These are phyloP conservation scores for Mechanitis mazaeus DNA, from an alignment of 2,888 invertebrate genomes.

Conservation along the genomic window DNA sequence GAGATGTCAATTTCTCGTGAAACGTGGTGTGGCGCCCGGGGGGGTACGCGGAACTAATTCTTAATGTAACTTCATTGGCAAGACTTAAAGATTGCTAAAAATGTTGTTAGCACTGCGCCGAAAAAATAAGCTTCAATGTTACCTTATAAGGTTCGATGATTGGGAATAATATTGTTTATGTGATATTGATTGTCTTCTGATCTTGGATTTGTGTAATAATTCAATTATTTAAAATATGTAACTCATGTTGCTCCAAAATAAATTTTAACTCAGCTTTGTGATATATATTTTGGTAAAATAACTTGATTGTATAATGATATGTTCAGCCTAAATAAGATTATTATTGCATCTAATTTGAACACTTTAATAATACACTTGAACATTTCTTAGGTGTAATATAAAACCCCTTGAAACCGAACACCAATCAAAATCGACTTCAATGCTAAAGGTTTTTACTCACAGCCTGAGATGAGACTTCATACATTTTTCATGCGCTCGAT, in stretches of 20 bases:
- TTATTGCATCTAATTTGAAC: too few relatives aligned
- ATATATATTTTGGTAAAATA: too few relatives aligned
- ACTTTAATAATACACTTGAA: slow-evolving; percentile 14
- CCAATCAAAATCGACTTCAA: slow-evolving; percentile 65
- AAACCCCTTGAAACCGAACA: slow-evolving; percentile 54
- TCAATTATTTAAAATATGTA: too few relatives aligned
- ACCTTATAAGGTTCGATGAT: too few relatives aligned
- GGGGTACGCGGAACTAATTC: slow-evolving; percentile 40
- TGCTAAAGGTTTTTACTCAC: slow-evolving; percentile 55
- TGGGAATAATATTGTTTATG: too few relatives aligned
- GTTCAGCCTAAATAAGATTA: too few relatives aligned
- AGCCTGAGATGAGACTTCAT: slow-evolving; percentile 63
- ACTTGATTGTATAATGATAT: too few relatives aligned
- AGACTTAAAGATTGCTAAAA: slow-evolving; percentile 26
- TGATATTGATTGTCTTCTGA: too few relatives aligned
- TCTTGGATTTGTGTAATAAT: too few relatives aligned
- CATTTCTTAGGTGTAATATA: slow-evolving; percentile 49
- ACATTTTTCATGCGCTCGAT: slow-evolving; percentile 68
- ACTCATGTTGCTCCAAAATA: too few relatives aligned
- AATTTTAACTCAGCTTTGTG: too few relatives aligned
- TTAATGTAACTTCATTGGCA: slow-evolving; percentile 34
- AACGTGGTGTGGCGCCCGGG: slow-evolving; percentile 29
- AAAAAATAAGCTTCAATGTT: slow-evolving; percentile 1
- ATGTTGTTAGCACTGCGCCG: slow-evolving; percentile 26
- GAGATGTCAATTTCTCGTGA: slow-evolving; percentile 29